Evolutionary conservation across 1,140 invertebrate genomes (phyloP), one percentile per base, ranked within the genome.

Genomic region (Bursaphelenchus mucronatus): DNA sequence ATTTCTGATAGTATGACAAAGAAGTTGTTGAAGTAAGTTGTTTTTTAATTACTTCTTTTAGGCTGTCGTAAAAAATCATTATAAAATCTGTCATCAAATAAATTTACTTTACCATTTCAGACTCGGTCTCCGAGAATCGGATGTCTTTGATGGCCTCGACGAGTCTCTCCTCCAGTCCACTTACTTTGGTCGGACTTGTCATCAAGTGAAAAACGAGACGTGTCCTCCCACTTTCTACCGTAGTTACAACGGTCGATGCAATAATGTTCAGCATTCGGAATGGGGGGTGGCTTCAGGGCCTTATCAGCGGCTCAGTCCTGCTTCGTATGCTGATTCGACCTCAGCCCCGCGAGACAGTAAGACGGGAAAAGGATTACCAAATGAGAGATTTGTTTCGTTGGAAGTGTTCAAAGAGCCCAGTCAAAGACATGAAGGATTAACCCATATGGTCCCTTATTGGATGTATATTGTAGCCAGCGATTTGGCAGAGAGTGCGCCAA

Each of bases 381-480:
- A 63, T 61, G 69, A 69, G 21, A 51, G 71, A 8, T 59, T 64
- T 52, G 30, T 73, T 39, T 73, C 71, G 0, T 59, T 73, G 40
- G 74, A 73, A 45, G 45, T 73, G 1, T 73, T 73, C 45, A 44
- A 66, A n/a, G 54, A 63, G 19, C 71, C 71, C 17, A 40, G 17
- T 41, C 68, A 65, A 43, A 49, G 52, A 45, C 50, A 56, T 11
- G 41, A 50, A 8, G 45, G 43, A 17, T 68, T 73, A 41, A 70
- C 74, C 17, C 68, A 73, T 49, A 76, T 73, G 30, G 49, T 50
- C 40, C 39, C 69, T 11, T 75, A 56, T 61, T 73, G 71, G 71
- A 21, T 73, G n/a, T 73, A 76, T 59, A 63, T 73, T 41, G 46
- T 73, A 15, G 73, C 66, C 19, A 64, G 59, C 6, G 71, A 73